Evolutionary conservation across 2,888 invertebrate genomes (phyloP), one percentile per base, ranked within the genome.

Genomic region (Azorinus chamasolen): DNA sequence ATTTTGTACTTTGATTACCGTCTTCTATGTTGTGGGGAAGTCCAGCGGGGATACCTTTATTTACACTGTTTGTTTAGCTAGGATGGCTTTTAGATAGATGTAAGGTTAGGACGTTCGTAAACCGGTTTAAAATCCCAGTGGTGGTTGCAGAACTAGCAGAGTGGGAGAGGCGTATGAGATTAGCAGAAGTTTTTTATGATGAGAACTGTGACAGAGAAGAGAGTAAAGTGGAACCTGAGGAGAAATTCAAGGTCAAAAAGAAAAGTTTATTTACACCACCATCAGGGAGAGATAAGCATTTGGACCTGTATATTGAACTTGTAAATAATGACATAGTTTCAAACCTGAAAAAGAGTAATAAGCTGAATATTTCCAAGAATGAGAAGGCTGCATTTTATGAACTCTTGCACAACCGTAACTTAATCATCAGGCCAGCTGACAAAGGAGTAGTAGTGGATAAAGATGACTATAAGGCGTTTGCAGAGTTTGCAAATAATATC

Each of bases 341-440:
- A 3, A 27, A 27, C 4, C 18, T 51, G 51, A 62, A 50, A 24
- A 45, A 14, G 25, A 25, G 20, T 0, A n/a, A 14, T 14, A 66
- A 45, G 32, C 24, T 57, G 8, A 57, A 57, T 46, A 39, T 66
- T n/a, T 32, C 46, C 1, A 55, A 6, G n/a, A n/a, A 27, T 10
- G 65, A 66, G 37, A 8, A 50, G 12, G 3, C 16, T 22, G 65
- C 65, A n/a, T n/a, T 66, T 3, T 1, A 37, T 2, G 20, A 25
- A 22, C 43, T 66, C 20, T 18, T 66, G 16, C n/a, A 57, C 14
- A 48, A 66, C 37, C 48, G 57, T 12, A 18, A 57, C 8, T 37
- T 57, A 39, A 59, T 68, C 5, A 68, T 68, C 18, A 24, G 59
- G 32, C 68, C 58, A 8, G 50, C 59, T 18, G 68, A 68, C 20